Evolutionary conservation across 1,140 invertebrate genomes (phyloP).

Genomic region (Drosophila lacertosa): DNA sequence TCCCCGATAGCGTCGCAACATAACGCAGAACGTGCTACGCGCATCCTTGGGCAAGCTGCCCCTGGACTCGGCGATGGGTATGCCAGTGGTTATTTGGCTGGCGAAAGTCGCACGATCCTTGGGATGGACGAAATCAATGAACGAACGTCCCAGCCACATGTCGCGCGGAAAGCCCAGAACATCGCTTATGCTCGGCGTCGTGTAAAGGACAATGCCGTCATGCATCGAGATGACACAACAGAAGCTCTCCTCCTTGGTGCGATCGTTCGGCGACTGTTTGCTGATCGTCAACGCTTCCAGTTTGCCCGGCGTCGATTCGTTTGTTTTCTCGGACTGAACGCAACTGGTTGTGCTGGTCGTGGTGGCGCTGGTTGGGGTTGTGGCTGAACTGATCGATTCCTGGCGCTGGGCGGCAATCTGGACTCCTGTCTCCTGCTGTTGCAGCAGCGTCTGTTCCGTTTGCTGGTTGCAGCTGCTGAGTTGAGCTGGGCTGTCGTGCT

Average conservation of each 20-base stretch:
- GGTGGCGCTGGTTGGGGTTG: background rate
- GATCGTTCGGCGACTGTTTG: conserved; percentile 30
- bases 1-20: conserved; percentile 85
- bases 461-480: no score
- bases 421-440: conserved; percentile 46
- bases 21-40: conserved; percentile 72
- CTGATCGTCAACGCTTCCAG: conserved; percentile 47
- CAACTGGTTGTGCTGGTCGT: background rate
- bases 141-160: conserved; percentile 93
- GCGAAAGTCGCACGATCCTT: conserved; percentile 88
- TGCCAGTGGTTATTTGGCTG: conserved; percentile 86
- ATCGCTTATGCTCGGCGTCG: conserved; percentile 88
- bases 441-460: conserved; percentile 37
- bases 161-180: conserved; percentile 92
- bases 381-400: no score
- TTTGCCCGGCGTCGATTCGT: conserved; percentile 59
- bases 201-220: conserved; percentile 91
- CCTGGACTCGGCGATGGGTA: conserved; percentile 85
- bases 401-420: no score
- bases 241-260: conserved; percentile 88
- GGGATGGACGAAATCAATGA: conserved; percentile 93
- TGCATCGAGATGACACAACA: conserved; percentile 92
- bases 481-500: no score
- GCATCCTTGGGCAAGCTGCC: conserved; percentile 69
- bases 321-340: conserved; percentile 58